Base-by-base conservation (phyloP, 2,797 vertebrate species). In the Eremophila alpestris region DNA sequence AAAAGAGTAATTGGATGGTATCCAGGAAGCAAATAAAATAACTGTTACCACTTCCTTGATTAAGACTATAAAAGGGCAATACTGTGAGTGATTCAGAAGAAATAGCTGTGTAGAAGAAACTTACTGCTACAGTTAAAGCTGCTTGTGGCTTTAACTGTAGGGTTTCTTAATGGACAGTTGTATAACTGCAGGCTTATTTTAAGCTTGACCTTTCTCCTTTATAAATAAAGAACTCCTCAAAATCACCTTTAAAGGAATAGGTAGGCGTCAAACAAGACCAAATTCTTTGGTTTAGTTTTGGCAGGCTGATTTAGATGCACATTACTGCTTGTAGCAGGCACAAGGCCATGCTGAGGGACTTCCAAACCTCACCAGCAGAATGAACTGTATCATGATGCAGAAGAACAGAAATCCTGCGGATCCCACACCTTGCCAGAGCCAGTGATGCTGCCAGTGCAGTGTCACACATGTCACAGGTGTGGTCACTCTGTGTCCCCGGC, bases 391-490 rank as follows among this genome's bases (percentile, higher is more conserved):
- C 10, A 41, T 40, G n/a, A 46, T 18, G 21, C 15, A 34, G 52
- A 36, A 40, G 20, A 56, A 58, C 0, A 24, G 17, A 65, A 79
- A 38, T 63, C n/a, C 15, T 19, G 18, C 32, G 11, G 54, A 41
- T 45, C 18, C 29, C 15, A 24, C 3, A 18, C 32, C 45, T 79
- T 32, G 40, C 23, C 46, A 55, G 49, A 22, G 43, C 6, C 19
- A 41, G 23, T 0, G 5, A 16, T 32, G 70, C 23, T 69, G 67
- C 55, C 6, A 10, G 16, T 10, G 48, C 2, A 11, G 32, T 2
- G 0, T 41, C 68, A 27, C 56, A 12, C 20, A 1, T 7, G 10
- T 19, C 70, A 26, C 43, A 46, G 59, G 7, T 0, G 0, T 2
- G 56, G 18, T 59, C n/a, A 27, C 29, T 40, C 34, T 3, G 0